These are phyloP conservation scores for Parelbella ahira DNA, from an alignment of 2,888 invertebrate genomes.

Conservation along the genomic window DNA sequence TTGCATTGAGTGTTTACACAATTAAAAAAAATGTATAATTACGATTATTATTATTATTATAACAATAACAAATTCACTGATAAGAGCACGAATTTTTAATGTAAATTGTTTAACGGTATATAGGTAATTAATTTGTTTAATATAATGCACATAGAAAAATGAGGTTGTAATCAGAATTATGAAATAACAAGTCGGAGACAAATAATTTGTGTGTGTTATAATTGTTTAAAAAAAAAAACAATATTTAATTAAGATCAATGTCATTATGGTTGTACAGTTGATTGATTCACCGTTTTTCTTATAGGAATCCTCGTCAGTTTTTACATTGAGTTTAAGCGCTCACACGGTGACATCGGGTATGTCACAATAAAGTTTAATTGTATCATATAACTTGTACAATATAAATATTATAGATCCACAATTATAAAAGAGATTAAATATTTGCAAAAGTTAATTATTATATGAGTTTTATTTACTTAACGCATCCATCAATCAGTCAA, in stretches of 20 bases:
- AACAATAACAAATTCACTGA: constrained; percentile 61
- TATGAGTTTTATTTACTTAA: constrained; percentile 59
- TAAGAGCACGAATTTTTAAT: constrained; percentile 67
- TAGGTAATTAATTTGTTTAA: constrained; percentile 58
- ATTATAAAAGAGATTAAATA: constrained; percentile 82
- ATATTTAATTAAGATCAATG: constrained; percentile 51
- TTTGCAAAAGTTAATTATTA: constrained; percentile 78
- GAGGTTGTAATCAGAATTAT: constrained; percentile 75
- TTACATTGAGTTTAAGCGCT: constrained; percentile 54
- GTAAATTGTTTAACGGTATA: constrained; percentile 45
- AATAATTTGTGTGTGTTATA: constrained; percentile 79
- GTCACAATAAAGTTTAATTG: constrained; percentile 69
- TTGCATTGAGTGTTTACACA: constrained; percentile 44
- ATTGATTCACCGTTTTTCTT: constrained; percentile 56
- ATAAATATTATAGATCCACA: constrained; percentile 81
- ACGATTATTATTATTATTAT: too few relatives aligned
- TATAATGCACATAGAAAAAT: constrained; percentile 74
- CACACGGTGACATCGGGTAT: constrained; percentile 50
- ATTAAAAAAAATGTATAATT: constrained; percentile 36
- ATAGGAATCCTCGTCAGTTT: constrained; percentile 52
- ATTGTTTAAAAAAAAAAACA: constrained; percentile 73
- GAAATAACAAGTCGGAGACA: constrained; percentile 68
- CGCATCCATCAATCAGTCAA: constrained; percentile 41
- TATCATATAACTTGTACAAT: constrained; percentile 80
- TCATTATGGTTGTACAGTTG: constrained; percentile 67